phyloP scores from a whole-genome alignment of 2,797 vertebrate genomes.

The Cephalopachus bancanus region DNA sequence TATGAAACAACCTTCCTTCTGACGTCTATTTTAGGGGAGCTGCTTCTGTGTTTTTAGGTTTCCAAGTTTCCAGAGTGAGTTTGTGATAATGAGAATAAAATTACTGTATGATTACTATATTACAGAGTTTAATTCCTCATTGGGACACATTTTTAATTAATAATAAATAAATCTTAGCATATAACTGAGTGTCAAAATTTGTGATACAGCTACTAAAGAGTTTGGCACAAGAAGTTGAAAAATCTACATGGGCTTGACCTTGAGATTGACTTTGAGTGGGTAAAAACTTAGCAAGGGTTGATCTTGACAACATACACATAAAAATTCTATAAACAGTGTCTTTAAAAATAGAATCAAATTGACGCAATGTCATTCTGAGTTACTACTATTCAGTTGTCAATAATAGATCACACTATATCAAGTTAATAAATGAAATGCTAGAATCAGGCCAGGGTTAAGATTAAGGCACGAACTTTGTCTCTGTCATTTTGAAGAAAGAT shows the following conservation, averaged over 20 bases:
- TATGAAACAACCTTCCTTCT: background rate
- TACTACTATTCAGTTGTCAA: background rate
- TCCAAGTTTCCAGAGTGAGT: background rate
- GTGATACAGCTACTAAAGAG: slow-evolving; percentile 26
- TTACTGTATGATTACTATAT: background rate
- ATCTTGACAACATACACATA: slow-evolving; percentile 31
- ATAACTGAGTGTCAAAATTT: background rate
- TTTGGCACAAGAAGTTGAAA: background rate
- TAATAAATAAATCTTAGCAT: background rate
- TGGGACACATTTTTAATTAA: slow-evolving; percentile 31
- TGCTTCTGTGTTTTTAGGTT: background rate
- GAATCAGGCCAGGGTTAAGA: background rate
- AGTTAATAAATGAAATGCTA: slow-evolving; percentile 57
- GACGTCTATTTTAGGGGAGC: background rate
- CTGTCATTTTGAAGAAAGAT: slow-evolving; percentile 37
- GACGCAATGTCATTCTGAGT: slow-evolving; percentile 51
- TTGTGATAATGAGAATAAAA: slow-evolving; percentile 30
- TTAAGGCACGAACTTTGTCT: slow-evolving; percentile 49
- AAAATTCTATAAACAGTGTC: background rate
- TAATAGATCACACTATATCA: background rate
- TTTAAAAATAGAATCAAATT: slow-evolving; percentile 32
- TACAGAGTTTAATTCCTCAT: slow-evolving; percentile 17
- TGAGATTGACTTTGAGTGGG: background rate
- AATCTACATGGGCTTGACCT: slow-evolving; percentile 24
- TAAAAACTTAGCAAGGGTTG: slow-evolving; percentile 29